Evolutionary conservation across 2,113 vertebrate genomes (phyloP).

Genomic region (Pteronura brasiliensis): DNA sequence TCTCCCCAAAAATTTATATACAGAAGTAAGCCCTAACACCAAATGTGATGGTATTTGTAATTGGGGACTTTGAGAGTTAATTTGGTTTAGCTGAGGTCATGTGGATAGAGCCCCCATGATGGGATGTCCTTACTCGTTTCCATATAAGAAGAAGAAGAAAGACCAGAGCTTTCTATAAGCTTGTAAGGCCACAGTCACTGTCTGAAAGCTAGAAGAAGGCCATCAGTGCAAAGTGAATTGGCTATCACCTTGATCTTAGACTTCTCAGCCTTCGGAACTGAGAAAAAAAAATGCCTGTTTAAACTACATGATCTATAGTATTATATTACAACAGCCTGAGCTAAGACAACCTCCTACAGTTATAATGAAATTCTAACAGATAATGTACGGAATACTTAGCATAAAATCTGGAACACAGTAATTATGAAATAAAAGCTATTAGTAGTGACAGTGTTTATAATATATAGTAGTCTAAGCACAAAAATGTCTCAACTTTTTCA

Average conservation of each 20-base stretch:
- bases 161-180: neutral
- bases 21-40: neutral
- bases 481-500: neutral
- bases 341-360: neutral
- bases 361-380: neutral
- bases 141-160: neutral
- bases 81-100: neutral
- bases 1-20: neutral
- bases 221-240: neutral
- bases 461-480: neutral
- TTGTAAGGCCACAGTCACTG: neutral
- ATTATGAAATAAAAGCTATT: neutral
- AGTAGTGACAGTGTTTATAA: neutral
- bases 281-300: neutral
- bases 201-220: neutral
- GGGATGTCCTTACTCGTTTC: neutral
- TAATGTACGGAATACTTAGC: neutral
- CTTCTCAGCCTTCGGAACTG: neutral
- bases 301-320: neutral
- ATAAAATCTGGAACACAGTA: neutral
- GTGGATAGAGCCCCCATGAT: neutral
- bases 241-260: neutral
- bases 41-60: neutral
- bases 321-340: neutral
- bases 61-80: neutral